Evolutionary conservation across 2,888 invertebrate species (phyloP).

Genomic region (Galerucella pusilla): DNA sequence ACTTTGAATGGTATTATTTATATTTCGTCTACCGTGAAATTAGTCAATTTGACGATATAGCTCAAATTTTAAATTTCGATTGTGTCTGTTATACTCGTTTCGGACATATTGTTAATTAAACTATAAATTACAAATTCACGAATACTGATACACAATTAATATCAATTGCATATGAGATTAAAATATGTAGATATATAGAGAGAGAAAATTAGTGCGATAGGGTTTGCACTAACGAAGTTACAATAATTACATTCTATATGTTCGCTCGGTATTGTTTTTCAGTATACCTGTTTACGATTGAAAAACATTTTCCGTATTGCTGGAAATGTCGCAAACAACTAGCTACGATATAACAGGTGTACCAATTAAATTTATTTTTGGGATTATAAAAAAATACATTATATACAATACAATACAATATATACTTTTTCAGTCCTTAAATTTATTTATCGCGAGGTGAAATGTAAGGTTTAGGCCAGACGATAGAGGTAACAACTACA

Average conservation of each 20-base stretch:
- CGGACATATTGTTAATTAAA: constrained; percentile 1
- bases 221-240: constrained; percentile 1
- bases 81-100: background rate
- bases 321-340: too few relatives aligned
- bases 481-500: too few relatives aligned
- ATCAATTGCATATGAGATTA: constrained; percentile 11
- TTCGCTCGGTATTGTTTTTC: background rate
- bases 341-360: too few relatives aligned
- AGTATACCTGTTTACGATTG: background rate
- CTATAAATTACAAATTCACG: constrained; percentile 5
- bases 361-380: too few relatives aligned
- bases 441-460: too few relatives aligned
- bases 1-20: constrained; percentile 11
- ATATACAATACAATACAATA: too few relatives aligned
- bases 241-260: background rate
- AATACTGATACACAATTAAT: constrained; percentile 9
- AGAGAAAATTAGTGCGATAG: background rate
- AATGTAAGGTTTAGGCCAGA: too few relatives aligned
- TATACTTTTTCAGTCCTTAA: too few relatives aligned
- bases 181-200: background rate
- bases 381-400: too few relatives aligned
- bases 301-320: too few relatives aligned
- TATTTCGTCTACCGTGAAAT: background rate
- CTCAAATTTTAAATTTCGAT: background rate
- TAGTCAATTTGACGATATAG: background rate